Evolutionary conservation across 2,113 vertebrate genomes (phyloP).

Genomic region (Phalacrocorax pelagicus): DNA sequence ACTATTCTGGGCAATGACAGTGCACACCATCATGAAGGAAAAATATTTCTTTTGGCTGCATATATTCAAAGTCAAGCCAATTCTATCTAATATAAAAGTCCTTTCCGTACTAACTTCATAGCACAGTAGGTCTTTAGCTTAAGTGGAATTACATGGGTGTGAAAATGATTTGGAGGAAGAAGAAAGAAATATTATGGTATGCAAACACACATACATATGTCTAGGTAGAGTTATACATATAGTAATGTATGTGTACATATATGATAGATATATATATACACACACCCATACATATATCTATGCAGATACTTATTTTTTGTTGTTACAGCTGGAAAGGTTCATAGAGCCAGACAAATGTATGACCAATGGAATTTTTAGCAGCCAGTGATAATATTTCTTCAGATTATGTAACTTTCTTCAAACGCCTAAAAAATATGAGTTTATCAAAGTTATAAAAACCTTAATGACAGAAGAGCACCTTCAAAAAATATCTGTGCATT

Average conservation of each 20-base stretch:
- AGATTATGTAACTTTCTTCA: conserved; percentile 41
- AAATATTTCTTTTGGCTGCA: background rate
- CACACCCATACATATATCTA: background rate
- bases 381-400: background rate
- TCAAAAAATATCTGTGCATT: conserved; percentile 12
- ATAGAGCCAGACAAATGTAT: background rate
- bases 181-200: background rate
- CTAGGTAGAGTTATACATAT: background rate
- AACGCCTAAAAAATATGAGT: conserved; percentile 5
- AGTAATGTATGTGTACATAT: background rate
- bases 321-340: conserved; percentile 10
- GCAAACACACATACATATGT: background rate
- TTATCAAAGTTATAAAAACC: conserved; percentile 3
- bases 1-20: background rate
- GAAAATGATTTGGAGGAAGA: background rate
- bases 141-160: background rate
- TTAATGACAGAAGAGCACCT: conserved; percentile 51
- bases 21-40: background rate
- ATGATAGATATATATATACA: background rate
- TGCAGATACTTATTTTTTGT: background rate
- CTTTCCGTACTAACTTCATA: background rate
- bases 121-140: background rate
- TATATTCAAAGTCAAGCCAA: background rate
- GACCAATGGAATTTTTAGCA: conserved; percentile 13
- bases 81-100: background rate